These are phyloP conservation scores for Paraplagusia blochii DNA, from an alignment of 2,113 vertebrate species.

Conservation along the genomic window DNA sequence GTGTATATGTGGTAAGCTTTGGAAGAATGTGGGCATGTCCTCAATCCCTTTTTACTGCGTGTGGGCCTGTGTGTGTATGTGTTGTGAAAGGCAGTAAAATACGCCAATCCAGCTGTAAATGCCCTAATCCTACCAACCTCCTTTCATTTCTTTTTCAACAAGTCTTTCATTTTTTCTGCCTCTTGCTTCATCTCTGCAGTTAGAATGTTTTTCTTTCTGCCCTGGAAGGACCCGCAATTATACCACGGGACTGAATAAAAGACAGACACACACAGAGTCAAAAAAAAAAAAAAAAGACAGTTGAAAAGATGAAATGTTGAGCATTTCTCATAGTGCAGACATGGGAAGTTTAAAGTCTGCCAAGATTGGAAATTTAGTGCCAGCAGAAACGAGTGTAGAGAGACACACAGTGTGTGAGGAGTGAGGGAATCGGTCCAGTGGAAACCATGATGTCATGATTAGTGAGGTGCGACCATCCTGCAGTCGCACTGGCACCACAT, in stretches of 20 bases:
- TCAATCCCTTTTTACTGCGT: slow-evolving; percentile 20
- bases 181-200: background rate
- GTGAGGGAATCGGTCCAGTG: slow-evolving; percentile 52
- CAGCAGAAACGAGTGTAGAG: slow-evolving; percentile 34
- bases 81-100: slow-evolving; percentile 51
- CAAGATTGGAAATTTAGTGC: slow-evolving; percentile 50
- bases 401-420: slow-evolving; percentile 25
- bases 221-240: background rate
- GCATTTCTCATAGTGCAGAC: slow-evolving; percentile 13
- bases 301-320: background rate
- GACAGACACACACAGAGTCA: background rate
- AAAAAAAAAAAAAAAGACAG: background rate
- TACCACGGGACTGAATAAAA: background rate
- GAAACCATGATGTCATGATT: slow-evolving; percentile 73
- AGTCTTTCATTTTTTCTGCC: slow-evolving; percentile 26
- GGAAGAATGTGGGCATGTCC: slow-evolving; percentile 40
- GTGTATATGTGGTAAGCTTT: slow-evolving; percentile 31
- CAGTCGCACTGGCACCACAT: slow-evolving; percentile 65
- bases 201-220: slow-evolving; percentile 13
- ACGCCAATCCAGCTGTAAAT: slow-evolving; percentile 30
- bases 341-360: slow-evolving; percentile 12
- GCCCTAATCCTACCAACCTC: slow-evolving; percentile 43
- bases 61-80: slow-evolving; percentile 32
- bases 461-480: slow-evolving; percentile 68
- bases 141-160: slow-evolving; percentile 29